Base-by-base conservation (phyloP, 2,888 invertebrate genomes). In the Sarcophaga carnaria region DNA sequence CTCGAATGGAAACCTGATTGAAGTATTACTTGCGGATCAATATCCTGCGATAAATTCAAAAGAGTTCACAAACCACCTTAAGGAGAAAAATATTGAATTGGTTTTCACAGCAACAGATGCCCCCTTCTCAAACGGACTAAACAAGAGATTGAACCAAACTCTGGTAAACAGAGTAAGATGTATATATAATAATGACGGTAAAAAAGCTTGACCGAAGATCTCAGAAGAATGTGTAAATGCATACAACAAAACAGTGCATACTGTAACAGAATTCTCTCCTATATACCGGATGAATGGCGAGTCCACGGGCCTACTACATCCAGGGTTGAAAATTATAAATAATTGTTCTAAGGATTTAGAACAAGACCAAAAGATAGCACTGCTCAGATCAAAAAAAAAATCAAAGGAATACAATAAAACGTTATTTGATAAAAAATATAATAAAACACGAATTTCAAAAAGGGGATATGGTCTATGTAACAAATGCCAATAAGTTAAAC, bases 1-100 rank as follows among this genome's bases (percentile, higher is more conserved):
- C 6, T 37, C 37, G n/a, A 20, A 62, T 78, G 66, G 90, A 87
- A 76, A 37, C 17, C 74, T 88, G 25, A 14, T 49, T 49, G 49
- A 49, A 22, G 4, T 49, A 4, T 67, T 91, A 14, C 78, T 92
- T 47, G 45, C 80, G 2, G 74, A 80, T 62, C 91, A 91, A 89
- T 91, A 91, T 80, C 89, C 90, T n/a, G 90, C 90, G 45, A 89
- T 91, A 79, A 91, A 91, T 85, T 91, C 91, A n/a, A 90, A 88
- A 71, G 90, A 91, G 86, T 90, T 91, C 62, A 91, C 91, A 86
- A 79, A 85, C 37, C 91, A 88, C 85, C 82, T 91, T 82, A 59
- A 89, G 27, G 45, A 88, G 71, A 88, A 89, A 78, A n/a, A 20
- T 45, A 82, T 88, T 64, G 27, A 79, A 66, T 83, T 88, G 11